Conservation (phyloP, 2,888 invertebrate genomes). For the Entomobrya proxima region DNA sequence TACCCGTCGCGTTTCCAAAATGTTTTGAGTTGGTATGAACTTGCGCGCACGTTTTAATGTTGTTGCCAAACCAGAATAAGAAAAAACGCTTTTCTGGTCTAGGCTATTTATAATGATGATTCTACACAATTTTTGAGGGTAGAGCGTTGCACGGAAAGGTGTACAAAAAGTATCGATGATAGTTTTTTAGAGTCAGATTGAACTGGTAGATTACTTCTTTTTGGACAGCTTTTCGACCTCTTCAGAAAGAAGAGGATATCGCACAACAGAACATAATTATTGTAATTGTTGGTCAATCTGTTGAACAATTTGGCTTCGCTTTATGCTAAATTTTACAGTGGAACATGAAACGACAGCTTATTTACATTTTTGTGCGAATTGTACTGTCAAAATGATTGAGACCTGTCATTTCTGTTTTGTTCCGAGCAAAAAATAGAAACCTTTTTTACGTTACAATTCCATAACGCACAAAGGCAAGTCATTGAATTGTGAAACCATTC, state of each 20-base stretch:
- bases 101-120: slow-evolving; percentile 21
- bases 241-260: no score
- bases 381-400: neutral
- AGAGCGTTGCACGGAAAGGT: no score
- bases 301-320: no score
- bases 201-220: no score
- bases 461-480: no score
- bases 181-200: neutral
- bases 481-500: neutral
- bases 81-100: no score
- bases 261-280: neutral
- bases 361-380: neutral
- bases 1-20: no score
- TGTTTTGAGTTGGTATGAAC: no score
- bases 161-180: neutral
- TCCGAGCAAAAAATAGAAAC: neutral
- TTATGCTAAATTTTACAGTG: neutral
- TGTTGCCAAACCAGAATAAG: neutral
- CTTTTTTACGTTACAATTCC: no score
- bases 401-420: neutral
- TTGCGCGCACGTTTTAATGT: neutral
- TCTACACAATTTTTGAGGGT: neutral
- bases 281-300: no score
- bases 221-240: no score
- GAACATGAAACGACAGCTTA: neutral